A percentile compares a stretch with the other conserved stretches of the same genome.
These are phyloP conservation scores for Drosophila prostipennis DNA, from an alignment of 2,888 invertebrate genomes.

Conservation along the genomic window DNA sequence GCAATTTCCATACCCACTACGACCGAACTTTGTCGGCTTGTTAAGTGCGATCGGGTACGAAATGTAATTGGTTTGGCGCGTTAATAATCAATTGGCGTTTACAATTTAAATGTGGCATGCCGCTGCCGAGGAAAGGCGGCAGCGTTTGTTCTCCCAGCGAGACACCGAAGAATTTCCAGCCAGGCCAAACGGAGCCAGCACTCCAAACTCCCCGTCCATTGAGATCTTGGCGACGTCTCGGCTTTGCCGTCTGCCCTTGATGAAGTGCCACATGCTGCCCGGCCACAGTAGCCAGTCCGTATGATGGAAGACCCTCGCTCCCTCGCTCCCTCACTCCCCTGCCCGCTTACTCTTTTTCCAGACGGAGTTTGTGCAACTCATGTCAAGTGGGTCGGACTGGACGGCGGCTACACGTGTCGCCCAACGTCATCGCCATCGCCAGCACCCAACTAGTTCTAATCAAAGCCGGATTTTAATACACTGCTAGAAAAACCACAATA, in stretches of 20 bases:
- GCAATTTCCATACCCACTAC: constrained; percentile 35
- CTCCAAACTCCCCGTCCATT: constrained; percentile 22
- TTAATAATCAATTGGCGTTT: constrained; percentile 61
- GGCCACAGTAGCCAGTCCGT: constrained; percentile 33
- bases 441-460: constrained; percentile 48
- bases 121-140: constrained; percentile 31
- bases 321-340: neutral
- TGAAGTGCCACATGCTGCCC: constrained; percentile 37
- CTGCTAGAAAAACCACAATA: neutral
- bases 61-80: constrained; percentile 46
- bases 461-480: constrained; percentile 29
- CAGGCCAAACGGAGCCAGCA: constrained; percentile 16
- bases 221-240: constrained; percentile 40
- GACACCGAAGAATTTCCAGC: constrained; percentile 32
- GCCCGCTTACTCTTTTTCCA: neutral
- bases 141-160: constrained; percentile 38
- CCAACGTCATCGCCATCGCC: constrained; percentile 44
- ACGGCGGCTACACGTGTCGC: constrained; percentile 48
- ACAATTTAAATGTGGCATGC: constrained; percentile 55
- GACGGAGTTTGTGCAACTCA: constrained; percentile 24
- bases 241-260: constrained; percentile 30
- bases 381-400: constrained; percentile 44
- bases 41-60: constrained; percentile 38
- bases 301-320: constrained; percentile 23
- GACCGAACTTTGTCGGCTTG: constrained; percentile 38